A percentile compares a stretch with the other conserved stretches of the same genome.
Evolutionary conservation across 2,113 vertebrate genomes (phyloP).

Genomic region (Pteruthius melanotis): DNA sequence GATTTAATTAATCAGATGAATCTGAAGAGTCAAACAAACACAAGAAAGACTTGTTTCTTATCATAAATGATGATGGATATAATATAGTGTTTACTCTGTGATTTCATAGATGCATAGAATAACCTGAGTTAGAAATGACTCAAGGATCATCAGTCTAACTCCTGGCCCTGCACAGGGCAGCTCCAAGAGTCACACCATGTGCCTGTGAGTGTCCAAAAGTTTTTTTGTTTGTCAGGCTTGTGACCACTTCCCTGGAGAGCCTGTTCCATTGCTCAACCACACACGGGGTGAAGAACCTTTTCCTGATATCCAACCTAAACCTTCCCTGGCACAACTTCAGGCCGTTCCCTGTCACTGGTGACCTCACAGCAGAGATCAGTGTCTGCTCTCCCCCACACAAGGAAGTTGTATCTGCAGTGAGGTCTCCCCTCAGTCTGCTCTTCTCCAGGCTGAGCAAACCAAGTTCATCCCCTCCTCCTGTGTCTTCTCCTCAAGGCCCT

Average conservation of each 20-base stretch:
- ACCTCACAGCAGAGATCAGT: background rate
- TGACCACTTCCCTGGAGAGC: background rate
- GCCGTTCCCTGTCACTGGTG: background rate
- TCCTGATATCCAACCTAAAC: background rate
- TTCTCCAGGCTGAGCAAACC: background rate
- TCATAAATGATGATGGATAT: background rate
- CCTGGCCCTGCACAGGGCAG: background rate
- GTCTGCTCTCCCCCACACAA: background rate
- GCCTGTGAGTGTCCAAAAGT: fast-evolving
- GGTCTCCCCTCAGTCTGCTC: background rate
- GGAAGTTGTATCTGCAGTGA: background rate
- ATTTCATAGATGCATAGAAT: background rate
- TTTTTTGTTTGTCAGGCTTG: background rate
- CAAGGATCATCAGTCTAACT: background rate
- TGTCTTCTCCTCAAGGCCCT: background rate
- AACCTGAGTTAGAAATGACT: background rate
- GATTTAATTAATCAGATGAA: background rate
- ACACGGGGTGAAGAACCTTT: background rate
- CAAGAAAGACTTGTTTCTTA: background rate
- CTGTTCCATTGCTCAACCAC: background rate
- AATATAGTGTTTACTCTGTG: background rate
- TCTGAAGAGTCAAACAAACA: background rate
- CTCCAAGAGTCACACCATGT: background rate
- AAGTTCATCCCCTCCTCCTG: background rate
- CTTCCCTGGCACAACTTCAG: background rate